These are phyloP conservation scores for Pseudocheirus occidentalis DNA, from an alignment of 2,797 vertebrate genomes.

Conservation along the genomic window DNA sequence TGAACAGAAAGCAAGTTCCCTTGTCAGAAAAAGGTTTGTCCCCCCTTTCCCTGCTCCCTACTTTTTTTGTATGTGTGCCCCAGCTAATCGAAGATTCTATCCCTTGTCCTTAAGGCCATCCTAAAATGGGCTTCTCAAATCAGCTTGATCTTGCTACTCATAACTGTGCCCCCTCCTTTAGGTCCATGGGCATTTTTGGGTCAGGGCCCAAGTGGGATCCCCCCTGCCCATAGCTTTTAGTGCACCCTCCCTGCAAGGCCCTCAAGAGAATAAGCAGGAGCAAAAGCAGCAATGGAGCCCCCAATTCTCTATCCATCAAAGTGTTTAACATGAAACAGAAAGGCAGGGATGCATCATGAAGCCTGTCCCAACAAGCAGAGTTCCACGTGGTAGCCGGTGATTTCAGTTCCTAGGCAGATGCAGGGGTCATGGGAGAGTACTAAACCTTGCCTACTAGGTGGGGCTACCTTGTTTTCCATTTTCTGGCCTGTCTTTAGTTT, in stretches of 20 bases:
- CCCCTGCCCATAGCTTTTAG: neutral
- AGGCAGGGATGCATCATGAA: neutral
- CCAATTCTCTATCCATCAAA: neutral
- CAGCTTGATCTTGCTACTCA: neutral
- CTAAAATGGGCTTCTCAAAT: too few species aligned
- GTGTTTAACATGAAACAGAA: neutral
- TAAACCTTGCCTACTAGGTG: neutral
- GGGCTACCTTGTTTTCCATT: neutral
- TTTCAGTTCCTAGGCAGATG: neutral
- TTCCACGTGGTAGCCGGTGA: neutral
- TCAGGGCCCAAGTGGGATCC: neutral
- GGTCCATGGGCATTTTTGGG: neutral
- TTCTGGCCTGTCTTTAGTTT: neutral
- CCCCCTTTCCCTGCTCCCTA: neutral
- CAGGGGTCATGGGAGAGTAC: neutral
- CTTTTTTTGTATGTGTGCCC: neutral
- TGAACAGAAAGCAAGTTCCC: conserved; percentile 59
- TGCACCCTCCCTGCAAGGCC: neutral
- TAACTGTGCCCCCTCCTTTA: neutral
- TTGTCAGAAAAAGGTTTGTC: conserved; percentile 58
- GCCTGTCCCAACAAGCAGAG: neutral
- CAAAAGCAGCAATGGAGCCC: neutral
- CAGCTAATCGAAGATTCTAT: neutral
- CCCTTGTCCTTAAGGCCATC: neutral
- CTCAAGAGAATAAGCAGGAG: neutral